Conservation (phyloP, 2,113 vertebrate genomes). For the Sphaerodactylus townsendi region DNA sequence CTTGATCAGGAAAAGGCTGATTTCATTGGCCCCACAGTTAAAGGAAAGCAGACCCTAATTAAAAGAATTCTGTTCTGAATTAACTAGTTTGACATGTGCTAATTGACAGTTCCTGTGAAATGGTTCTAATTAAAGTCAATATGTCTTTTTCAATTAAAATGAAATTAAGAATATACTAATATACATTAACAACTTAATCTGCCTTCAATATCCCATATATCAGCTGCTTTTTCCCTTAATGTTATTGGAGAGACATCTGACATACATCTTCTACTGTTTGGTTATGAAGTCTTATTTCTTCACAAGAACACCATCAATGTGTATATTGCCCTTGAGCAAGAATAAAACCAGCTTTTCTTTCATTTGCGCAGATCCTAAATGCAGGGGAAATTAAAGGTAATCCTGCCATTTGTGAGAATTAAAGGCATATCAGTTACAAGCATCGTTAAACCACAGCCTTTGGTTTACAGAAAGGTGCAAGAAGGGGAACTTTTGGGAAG, state of each 20-base stretch:
- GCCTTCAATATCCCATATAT: conserved; percentile 83
- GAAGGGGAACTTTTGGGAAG: conserved; percentile 46
- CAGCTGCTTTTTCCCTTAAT: conserved; percentile 70
- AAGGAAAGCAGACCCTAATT: conserved; percentile 84
- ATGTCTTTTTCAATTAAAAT: conserved; percentile 88
- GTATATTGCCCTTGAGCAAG: conserved; percentile 56
- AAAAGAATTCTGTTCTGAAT: conserved; percentile 86
- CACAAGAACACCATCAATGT: conserved; percentile 56
- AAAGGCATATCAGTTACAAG: conserved; percentile 24
- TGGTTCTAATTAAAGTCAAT: conserved; percentile 88
- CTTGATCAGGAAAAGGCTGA: conserved; percentile 77
- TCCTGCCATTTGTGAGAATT: conserved; percentile 34
- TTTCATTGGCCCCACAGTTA: conserved; percentile 78
- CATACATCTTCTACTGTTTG: conserved; percentile 77
- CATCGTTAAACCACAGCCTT: conserved; percentile 37
- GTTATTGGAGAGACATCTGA: conserved; percentile 79
- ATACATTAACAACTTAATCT: conserved; percentile 86
- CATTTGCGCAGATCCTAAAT: conserved; percentile 20
- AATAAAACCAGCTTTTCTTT: conserved; percentile 47
- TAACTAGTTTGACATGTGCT: conserved; percentile 86
- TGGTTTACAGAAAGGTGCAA: conserved; percentile 51
- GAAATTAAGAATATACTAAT: conserved; percentile 88
- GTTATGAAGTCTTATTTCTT: conserved; percentile 74
- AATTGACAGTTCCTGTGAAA: conserved; percentile 87
- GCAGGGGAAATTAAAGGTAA: conserved; percentile 47